phyloP scores from a whole-genome alignment of 2,113 vertebrate genomes.

The Trichomycterus rosablanca region DNA sequence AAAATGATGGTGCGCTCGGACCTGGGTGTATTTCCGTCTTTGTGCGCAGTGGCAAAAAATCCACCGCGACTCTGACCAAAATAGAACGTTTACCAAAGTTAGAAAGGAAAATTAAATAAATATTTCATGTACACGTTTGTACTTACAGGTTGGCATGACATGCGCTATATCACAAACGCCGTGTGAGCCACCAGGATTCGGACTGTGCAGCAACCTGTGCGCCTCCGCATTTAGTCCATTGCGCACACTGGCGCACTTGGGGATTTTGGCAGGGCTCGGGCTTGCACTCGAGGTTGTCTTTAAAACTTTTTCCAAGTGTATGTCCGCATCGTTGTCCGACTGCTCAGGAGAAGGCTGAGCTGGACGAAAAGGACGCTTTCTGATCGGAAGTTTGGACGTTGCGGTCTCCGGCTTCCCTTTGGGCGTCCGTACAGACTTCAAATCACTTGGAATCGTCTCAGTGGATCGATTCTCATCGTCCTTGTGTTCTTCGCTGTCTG shows the following conservation, averaged over 20 bases:
- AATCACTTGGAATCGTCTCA: background rate
- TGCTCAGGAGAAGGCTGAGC: background rate
- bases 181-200: background rate
- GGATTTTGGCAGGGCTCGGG: background rate
- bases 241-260: background rate
- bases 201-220: background rate
- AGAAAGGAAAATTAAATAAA: too few relatives aligned
- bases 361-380: slow-evolving; percentile 61
- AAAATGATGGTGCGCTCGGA: too few relatives aligned
- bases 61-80: too few relatives aligned
- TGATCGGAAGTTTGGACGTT: slow-evolving; percentile 59
- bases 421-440: slow-evolving; percentile 11
- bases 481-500: background rate
- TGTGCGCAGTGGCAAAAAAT: too few relatives aligned
- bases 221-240: background rate
- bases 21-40: too few relatives aligned
- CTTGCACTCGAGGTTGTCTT: slow-evolving; percentile 7
- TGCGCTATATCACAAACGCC: background rate
- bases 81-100: too few relatives aligned
- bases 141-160: too few relatives aligned
- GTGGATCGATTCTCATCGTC: background rate
- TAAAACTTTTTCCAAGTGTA: background rate
- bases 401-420: slow-evolving; percentile 5
- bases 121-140: too few relatives aligned
- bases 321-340: background rate